Conservation (phyloP, 2,888 invertebrate genomes). For the Tiphia femorata region DNA sequence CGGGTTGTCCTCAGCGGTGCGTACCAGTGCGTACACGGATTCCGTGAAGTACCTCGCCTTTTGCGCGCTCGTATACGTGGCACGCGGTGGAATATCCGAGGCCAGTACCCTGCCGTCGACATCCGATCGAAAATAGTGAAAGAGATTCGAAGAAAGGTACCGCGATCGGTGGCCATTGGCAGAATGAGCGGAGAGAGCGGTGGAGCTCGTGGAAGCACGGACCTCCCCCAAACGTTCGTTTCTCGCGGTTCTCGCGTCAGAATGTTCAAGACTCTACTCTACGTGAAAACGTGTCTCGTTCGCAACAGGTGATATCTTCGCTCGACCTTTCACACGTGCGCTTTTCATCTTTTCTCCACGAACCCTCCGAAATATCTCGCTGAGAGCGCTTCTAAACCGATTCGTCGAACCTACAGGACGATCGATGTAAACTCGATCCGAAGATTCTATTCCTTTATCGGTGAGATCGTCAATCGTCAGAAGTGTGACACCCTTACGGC, state of each 20-base stretch:
- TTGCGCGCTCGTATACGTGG: slow-evolving; percentile 34
- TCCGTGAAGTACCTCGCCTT: slow-evolving; percentile 33
- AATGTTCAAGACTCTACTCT: too few species aligned
- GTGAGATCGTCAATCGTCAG: too few species aligned
- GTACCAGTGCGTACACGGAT: slow-evolving; percentile 44
- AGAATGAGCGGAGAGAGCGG: neutral
- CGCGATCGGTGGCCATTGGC: neutral
- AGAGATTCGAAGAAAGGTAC: neutral
- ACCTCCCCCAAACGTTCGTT: too few species aligned
- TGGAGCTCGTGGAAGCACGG: too few species aligned
- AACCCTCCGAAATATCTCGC: too few species aligned
- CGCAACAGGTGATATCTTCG: neutral
- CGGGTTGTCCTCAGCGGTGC: slow-evolving; percentile 54
- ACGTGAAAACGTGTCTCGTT: neutral
- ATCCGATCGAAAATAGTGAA: neutral
- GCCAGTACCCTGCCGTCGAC: neutral
- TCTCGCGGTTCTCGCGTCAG: too few species aligned
- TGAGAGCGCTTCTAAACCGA: too few species aligned
- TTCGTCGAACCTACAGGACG: too few species aligned
- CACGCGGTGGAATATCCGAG: slow-evolving; percentile 16
- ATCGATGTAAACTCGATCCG: too few species aligned
- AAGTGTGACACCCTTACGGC: too few species aligned
- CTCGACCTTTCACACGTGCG: neutral
- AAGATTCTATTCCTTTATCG: too few species aligned
- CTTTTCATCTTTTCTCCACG: neutral